Base-by-base conservation (phyloP, 2,797 vertebrate species). In the Megalops cyprinoides region DNA sequence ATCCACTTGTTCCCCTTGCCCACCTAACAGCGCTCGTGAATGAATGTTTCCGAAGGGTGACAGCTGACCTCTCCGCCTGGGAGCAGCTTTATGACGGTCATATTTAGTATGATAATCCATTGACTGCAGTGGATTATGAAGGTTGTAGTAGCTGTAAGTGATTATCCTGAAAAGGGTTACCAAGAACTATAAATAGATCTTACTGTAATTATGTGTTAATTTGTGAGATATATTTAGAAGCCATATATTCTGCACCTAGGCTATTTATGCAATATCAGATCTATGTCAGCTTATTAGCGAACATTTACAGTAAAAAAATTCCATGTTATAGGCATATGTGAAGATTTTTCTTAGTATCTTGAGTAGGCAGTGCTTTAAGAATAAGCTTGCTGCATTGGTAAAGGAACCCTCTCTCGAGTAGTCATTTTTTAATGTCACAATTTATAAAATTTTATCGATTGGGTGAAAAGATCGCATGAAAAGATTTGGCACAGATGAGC, bases 31-130 rank as follows among this genome's bases (percentile, higher is more conserved):
- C 14, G 12, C 1, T n/a, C 7, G 12, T 44, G 67, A 71, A 44
- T 67, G 28, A 53, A 75, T 1, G 14, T 75, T 25, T n/a, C n/a
- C 73, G 31, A 28, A 28, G 8, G 37, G 39, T 49, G 46, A 12
- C 0, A 2, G 44, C 1, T 75, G 25, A 75, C 65, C 67, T 58
- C 12, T 79, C 56, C 73, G 49, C 71, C 71, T 7, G 51, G 14
- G 77, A 79, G 77, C 82, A 73, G 82, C 88, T 88, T 82, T 87
- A 82, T 86, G 88, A 89, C 91, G 84, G 86, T 92, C 83, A 91
- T 91, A 91, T 93, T 89, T 87, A 88, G 86, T 89, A 85, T 91
- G 87, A 92, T 93, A 93, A 92, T 94, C 91, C 90, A 86, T 80
- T 88, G 78, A 20, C 85, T 85, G 71, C 84, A 80, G 86, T 92